These are phyloP conservation scores for Latrodectus hesperus DNA, from an alignment of 2,888 invertebrate genomes.

Conservation along the genomic window DNA sequence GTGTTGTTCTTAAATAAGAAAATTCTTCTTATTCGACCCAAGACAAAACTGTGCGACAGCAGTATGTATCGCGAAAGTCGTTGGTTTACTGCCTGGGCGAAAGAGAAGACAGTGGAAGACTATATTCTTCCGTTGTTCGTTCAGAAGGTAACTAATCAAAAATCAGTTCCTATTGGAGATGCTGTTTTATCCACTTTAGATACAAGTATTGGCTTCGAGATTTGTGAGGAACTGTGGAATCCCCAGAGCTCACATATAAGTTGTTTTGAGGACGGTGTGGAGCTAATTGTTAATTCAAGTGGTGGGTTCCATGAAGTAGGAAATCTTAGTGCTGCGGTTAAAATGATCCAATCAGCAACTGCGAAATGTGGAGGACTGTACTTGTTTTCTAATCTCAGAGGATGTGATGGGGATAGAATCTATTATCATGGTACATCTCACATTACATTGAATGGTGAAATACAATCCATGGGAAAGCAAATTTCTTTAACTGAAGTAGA, in stretches of 20 bases:
- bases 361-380: slow-evolving; percentile 96
- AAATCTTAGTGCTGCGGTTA: slow-evolving; percentile 91
- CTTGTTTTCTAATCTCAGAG: slow-evolving; percentile 93
- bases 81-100: slow-evolving; percentile 96
- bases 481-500: slow-evolving; percentile 92
- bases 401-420: slow-evolving; percentile 96
- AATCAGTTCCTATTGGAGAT: slow-evolving; percentile 93
- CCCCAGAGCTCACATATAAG: slow-evolving; percentile 85
- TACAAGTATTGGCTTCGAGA: slow-evolving; percentile 96
- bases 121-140: slow-evolving; percentile 91
- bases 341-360: slow-evolving; percentile 92
- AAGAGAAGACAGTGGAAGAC: slow-evolving; percentile 86
- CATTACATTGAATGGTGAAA: slow-evolving; percentile 91
- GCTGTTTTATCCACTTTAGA: slow-evolving; percentile 93
- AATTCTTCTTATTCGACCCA: slow-evolving; percentile 93
- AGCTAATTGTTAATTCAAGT: slow-evolving; percentile 90
- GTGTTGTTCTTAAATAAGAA: slow-evolving; percentile 92
- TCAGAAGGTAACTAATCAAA: slow-evolving; percentile 81
- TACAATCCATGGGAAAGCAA: slow-evolving; percentile 84
- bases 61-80: slow-evolving; percentile 95
- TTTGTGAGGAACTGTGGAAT: slow-evolving; percentile 98
- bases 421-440: slow-evolving; percentile 97
- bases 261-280: slow-evolving; percentile 92
- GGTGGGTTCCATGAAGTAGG: slow-evolving; percentile 96
- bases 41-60: slow-evolving; percentile 92